These are phyloP conservation scores for Dichetophora obliterata DNA, from an alignment of 2,888 invertebrate species.

Conservation along the genomic window DNA sequence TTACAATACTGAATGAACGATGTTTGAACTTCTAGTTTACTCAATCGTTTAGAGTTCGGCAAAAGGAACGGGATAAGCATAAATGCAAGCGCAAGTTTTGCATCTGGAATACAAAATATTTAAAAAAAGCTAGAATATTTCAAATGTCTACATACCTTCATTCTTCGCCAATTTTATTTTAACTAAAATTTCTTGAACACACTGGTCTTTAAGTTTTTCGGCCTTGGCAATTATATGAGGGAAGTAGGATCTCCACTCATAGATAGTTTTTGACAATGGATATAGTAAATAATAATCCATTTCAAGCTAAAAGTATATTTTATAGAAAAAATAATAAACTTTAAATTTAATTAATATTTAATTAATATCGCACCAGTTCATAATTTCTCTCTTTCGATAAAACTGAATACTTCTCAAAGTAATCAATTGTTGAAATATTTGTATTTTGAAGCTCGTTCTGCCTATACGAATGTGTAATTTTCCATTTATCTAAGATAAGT, in stretches of 20 bases:
- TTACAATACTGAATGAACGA: not conserved
- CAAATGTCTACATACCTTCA: not conserved
- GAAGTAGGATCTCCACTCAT: conserved; percentile 40
- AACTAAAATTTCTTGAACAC: conserved; percentile 35
- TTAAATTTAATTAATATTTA: no score
- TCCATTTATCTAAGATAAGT: no score
- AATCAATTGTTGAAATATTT: no score
- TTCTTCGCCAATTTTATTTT: conserved; percentile 26
- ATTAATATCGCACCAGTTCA: no score
- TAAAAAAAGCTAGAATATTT: not conserved
- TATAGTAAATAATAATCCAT: conserved; percentile 39
- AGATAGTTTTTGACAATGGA: conserved; percentile 37
- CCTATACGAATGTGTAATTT: no score
- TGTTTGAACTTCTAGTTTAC: not conserved
- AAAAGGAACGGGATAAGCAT: not conserved
- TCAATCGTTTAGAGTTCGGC: not conserved
- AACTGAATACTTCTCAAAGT: no score
- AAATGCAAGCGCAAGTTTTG: not conserved
- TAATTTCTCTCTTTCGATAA: no score
- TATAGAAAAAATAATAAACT: no score
- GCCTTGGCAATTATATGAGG: conserved; percentile 37
- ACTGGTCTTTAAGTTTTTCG: conserved; percentile 27
- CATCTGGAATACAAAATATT: not conserved
- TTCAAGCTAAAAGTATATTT: conserved; percentile 42
- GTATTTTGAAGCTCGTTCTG: no score